These are phyloP conservation scores for Barbus barbus DNA, from an alignment of 2,113 vertebrate species.

Conservation along the genomic window DNA sequence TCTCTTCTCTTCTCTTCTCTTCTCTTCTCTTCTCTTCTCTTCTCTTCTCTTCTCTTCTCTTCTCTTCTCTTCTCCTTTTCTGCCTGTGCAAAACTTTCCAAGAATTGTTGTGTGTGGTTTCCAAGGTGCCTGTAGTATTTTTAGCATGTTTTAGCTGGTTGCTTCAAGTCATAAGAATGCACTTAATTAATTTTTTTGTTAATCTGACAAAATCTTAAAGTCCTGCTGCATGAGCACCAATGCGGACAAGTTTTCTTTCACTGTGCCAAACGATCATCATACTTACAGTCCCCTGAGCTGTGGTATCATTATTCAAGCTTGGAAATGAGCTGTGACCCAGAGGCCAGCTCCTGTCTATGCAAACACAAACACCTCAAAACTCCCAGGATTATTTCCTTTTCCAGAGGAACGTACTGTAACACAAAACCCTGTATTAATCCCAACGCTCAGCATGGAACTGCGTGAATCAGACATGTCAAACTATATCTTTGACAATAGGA, in stretches of 20 bases:
- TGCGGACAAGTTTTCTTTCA: neutral
- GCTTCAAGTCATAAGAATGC: neutral
- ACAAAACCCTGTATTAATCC: constrained; percentile 26
- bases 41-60: too few relatives aligned
- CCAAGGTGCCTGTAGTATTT: neutral
- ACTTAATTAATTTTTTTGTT: neutral
- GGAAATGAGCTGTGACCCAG: constrained; percentile 13
- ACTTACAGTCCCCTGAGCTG: neutral
- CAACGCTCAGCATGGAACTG: constrained; percentile 19
- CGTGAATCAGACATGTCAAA: constrained; percentile 60
- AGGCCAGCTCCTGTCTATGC: constrained; percentile 27
- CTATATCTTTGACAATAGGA: constrained; percentile 43
- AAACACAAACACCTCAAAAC: constrained; percentile 39
- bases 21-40: too few relatives aligned
- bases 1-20: too few relatives aligned
- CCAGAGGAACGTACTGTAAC: constrained; percentile 36
- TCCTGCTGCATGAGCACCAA: neutral
- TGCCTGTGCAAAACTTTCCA: neutral
- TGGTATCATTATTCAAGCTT: constrained; percentile 17
- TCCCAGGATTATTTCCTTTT: constrained; percentile 19
- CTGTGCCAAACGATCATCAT: neutral
- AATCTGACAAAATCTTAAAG: neutral
- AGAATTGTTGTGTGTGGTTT: neutral
- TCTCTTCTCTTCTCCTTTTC: too few relatives aligned
- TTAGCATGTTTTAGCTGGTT: neutral